Evolutionary conservation across 2,888 invertebrate species (phyloP).

Genomic region (Hypsopygia costalis): DNA sequence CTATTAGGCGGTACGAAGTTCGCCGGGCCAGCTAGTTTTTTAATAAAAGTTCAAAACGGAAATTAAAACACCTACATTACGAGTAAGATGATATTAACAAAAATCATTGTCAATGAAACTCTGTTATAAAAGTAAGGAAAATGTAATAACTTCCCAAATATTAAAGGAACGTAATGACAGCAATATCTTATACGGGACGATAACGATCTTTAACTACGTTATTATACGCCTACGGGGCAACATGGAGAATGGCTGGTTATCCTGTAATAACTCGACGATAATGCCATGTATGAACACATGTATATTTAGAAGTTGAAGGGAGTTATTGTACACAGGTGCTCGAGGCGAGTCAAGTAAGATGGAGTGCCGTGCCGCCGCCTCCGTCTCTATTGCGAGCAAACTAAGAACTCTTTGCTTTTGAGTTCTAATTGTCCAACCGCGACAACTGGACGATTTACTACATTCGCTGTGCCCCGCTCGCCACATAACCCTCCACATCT

Average conservation of each 20-base stretch:
- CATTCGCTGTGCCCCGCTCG: conserved; percentile 34
- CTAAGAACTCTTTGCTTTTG: conserved; percentile 52
- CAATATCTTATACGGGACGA: conserved; percentile 11
- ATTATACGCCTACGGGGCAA: conserved; percentile 38
- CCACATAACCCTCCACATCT: conserved; percentile 46
- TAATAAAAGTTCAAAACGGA: not conserved
- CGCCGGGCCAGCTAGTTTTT: no score
- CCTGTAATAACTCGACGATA: conserved; percentile 6
- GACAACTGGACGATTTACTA: conserved; percentile 37
- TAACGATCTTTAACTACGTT: conserved; percentile 26
- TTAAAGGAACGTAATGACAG: conserved; percentile 13
- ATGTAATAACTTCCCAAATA: conserved; percentile 18
- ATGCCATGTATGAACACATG: not conserved
- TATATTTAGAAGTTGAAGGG: conserved; percentile 37
- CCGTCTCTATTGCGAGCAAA: conserved; percentile 35
- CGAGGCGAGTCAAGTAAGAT: conserved; percentile 42
- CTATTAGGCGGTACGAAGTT: no score
- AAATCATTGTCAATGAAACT: conserved; percentile 11
- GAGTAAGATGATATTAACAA: conserved; percentile 1
- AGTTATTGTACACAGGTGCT: conserved; percentile 35
- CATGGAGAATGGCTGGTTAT: conserved; percentile 24
- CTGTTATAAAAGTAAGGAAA: conserved; percentile 10
- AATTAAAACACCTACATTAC: conserved; percentile 7
- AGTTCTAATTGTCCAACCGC: conserved; percentile 54
- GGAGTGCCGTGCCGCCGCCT: conserved; percentile 31